A percentile compares a stretch with the other conserved stretches of the same genome.
These are phyloP conservation scores for Fundulus diaphanus DNA, from an alignment of 2,797 vertebrate species.

Conservation along the genomic window DNA sequence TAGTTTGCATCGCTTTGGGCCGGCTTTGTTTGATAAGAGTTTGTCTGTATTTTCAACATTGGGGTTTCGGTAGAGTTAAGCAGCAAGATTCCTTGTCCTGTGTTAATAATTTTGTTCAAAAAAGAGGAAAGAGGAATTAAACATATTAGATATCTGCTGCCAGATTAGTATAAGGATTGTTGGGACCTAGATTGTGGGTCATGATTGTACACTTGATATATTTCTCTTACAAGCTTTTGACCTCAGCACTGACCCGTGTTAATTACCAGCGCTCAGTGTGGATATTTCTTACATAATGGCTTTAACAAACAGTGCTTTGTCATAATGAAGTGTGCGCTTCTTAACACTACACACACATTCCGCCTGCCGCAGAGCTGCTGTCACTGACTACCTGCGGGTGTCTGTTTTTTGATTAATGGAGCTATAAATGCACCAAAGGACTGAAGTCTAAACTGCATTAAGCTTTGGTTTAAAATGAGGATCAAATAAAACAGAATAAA, in stretches of 20 bases:
- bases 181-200: background rate
- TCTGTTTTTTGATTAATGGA: constrained; percentile 6
- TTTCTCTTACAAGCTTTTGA: background rate
- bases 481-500: background rate
- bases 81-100: too few relatives aligned
- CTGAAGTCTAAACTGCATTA: background rate
- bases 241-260: background rate
- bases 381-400: background rate
- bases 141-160: too few relatives aligned
- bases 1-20: too few relatives aligned
- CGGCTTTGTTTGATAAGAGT: too few relatives aligned
- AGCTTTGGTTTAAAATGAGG: background rate
- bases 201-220: background rate
- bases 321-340: background rate
- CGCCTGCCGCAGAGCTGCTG: background rate
- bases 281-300: constrained; percentile 2
- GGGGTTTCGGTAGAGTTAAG: too few relatives aligned
- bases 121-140: background rate
- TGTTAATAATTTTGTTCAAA: too few relatives aligned
- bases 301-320: constrained; percentile 1
- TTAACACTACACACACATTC: background rate
- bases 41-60: too few relatives aligned
- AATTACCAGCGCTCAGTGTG: background rate
- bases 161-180: too few relatives aligned
- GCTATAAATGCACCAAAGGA: background rate